phyloP scores from a whole-genome alignment of 2,113 vertebrate genomes.

The Rhinoderma darwinii region DNA sequence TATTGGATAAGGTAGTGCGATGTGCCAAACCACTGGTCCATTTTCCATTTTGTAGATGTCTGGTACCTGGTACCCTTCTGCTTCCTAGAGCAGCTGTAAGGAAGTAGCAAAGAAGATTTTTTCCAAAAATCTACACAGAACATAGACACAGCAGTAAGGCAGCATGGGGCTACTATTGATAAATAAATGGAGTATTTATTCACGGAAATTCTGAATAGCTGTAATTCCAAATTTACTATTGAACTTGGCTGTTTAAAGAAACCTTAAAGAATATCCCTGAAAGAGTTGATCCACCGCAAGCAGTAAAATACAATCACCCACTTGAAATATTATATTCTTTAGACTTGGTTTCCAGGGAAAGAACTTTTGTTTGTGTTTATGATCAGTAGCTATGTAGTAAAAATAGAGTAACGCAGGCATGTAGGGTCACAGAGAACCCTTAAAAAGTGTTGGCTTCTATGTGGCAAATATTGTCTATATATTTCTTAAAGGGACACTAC shows the following conservation, averaged over 20 bases:
- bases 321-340: slow-evolving; percentile 46
- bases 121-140: not conserved
- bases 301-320: slow-evolving; percentile 38
- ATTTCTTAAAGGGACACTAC: not conserved
- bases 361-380: slow-evolving; percentile 24
- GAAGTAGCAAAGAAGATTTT: not conserved
- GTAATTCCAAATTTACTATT: slow-evolving; percentile 24
- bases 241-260: slow-evolving; percentile 11
- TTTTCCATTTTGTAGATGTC: slow-evolving; percentile 8
- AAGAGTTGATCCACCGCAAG: slow-evolving; percentile 31
- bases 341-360: slow-evolving; percentile 22
- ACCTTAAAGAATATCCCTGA: slow-evolving; percentile 17
- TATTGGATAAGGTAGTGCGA: not conserved
- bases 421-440: not conserved
- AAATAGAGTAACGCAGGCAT: slow-evolving; percentile 14
- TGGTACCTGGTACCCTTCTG: not conserved
- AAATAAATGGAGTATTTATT: slow-evolving; percentile 24
- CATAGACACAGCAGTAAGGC: not conserved
- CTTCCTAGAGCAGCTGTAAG: not conserved
- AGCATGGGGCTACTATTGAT: slow-evolving; percentile 12
- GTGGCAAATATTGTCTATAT: not conserved
- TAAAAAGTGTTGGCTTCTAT: not conserved
- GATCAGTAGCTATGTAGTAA: slow-evolving; percentile 14
- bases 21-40: not conserved
- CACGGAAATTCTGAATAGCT: slow-evolving; percentile 23